Conservation (phyloP, 2,888 invertebrate species). For the Podabrus alpinus region DNA sequence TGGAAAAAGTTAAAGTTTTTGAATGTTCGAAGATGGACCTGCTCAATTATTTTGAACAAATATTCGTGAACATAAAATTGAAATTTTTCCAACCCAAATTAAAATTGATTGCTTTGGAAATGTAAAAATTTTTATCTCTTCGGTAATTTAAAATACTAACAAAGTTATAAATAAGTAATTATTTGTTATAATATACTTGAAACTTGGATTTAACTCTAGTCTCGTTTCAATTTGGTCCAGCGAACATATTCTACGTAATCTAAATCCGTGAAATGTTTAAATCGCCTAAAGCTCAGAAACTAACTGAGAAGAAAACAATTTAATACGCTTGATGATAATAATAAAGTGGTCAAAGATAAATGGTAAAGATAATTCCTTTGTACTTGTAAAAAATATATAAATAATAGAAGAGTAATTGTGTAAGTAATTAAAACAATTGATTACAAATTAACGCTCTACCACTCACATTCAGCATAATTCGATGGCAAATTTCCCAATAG, state of each 20-base stretch:
- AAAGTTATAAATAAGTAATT: neutral
- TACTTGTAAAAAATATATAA: neutral
- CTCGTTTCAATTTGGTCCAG: neutral
- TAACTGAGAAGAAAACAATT: neutral
- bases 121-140: neutral
- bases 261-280: conserved; percentile 1
- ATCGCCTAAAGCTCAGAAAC: neutral
- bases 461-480: neutral
- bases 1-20: no score
- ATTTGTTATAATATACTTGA: neutral
- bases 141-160: neutral
- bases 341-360: neutral
- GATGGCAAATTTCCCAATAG: neutral
- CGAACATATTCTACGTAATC: neutral
- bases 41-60: no score
- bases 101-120: neutral
- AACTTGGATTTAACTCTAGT: neutral
- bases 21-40: no score
- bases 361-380: neutral
- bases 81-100: no score
- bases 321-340: neutral
- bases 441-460: neutral
- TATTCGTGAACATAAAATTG: no score
- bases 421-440: neutral
- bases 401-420: neutral